Evolutionary conservation across 2,113 vertebrate genomes (phyloP).

Genomic region (Tapirus terrestris): DNA sequence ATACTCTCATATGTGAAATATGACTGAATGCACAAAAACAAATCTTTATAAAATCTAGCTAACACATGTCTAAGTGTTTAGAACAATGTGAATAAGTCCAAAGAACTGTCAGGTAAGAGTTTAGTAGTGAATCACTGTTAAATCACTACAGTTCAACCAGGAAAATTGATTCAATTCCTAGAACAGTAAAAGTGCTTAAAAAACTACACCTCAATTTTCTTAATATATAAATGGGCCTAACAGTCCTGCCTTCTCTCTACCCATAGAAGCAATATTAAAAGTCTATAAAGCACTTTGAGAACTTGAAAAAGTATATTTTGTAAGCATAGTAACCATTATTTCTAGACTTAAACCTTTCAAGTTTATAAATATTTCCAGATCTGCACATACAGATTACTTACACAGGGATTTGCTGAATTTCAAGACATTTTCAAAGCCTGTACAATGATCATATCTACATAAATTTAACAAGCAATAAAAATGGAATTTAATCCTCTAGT

Average conservation of each 20-base stretch:
- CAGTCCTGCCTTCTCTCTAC: background rate
- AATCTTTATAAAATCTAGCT: background rate
- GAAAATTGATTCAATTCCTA: slow-evolving; percentile 49
- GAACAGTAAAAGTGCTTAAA: slow-evolving; percentile 13
- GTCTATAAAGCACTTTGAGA: background rate
- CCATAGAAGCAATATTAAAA: background rate
- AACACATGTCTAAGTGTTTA: slow-evolving; percentile 43
- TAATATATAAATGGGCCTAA: background rate
- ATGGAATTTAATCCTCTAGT: slow-evolving; percentile 69
- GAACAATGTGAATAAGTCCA: slow-evolving; percentile 6
- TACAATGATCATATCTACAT: slow-evolving; percentile 46
- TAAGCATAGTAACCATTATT: slow-evolving; percentile 1
- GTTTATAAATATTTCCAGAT: slow-evolving; percentile 21
- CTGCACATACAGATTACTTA: slow-evolving; percentile 39
- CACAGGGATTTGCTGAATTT: background rate
- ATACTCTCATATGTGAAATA: background rate
- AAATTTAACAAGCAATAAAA: slow-evolving; percentile 67
- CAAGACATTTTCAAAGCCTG: slow-evolving; percentile 52
- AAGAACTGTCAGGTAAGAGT: background rate
- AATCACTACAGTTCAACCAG: background rate
- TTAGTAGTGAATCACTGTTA: background rate
- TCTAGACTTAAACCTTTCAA: slow-evolving; percentile 12
- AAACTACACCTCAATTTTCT: background rate
- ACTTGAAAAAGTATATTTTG: background rate
- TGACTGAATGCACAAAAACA: slow-evolving; percentile 39